A percentile compares a stretch with the other conserved stretches of the same genome.
These are phyloP conservation scores for Chlorodrepanis virens DNA, from an alignment of 2,113 vertebrate species.

Conservation along the genomic window DNA sequence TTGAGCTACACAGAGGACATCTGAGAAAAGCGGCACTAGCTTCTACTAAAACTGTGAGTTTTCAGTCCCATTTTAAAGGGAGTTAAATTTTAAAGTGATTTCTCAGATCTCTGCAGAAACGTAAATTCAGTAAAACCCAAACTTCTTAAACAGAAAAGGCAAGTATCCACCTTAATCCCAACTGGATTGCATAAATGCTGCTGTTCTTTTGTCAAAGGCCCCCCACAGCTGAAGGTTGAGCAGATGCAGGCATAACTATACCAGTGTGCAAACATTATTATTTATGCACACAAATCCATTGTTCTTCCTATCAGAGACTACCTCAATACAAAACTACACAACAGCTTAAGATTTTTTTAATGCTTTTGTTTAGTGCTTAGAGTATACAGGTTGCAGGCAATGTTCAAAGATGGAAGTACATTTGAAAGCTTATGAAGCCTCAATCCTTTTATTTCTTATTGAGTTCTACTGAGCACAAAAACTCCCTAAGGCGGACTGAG, in stretches of 20 bases:
- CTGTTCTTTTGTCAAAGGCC: not conserved
- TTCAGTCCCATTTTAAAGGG: not conserved
- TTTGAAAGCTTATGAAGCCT: not conserved
- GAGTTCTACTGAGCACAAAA: not conserved
- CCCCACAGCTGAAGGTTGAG: not conserved
- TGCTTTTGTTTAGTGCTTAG: not conserved
- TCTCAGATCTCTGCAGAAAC: not conserved
- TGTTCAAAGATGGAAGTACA: not conserved
- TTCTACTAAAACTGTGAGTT: not conserved
- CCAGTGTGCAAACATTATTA: not conserved
- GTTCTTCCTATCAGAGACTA: not conserved
- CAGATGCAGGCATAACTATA: not conserved
- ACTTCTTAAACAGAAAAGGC: not conserved
- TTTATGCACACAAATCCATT: not conserved
- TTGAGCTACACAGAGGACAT: not conserved
- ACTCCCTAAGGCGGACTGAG: not conserved
- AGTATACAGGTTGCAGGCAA: not conserved
- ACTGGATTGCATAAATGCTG: rapidly evolving
- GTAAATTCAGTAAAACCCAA: not conserved
- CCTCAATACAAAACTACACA: not conserved
- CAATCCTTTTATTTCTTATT: not conserved
- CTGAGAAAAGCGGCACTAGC: not conserved
- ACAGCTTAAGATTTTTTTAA: not conserved
- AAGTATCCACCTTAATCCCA: not conserved
- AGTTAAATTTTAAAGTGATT: not conserved